Base-by-base conservation (phyloP, 2,888 invertebrate genomes). In the Sminthurinus aureus region DNA sequence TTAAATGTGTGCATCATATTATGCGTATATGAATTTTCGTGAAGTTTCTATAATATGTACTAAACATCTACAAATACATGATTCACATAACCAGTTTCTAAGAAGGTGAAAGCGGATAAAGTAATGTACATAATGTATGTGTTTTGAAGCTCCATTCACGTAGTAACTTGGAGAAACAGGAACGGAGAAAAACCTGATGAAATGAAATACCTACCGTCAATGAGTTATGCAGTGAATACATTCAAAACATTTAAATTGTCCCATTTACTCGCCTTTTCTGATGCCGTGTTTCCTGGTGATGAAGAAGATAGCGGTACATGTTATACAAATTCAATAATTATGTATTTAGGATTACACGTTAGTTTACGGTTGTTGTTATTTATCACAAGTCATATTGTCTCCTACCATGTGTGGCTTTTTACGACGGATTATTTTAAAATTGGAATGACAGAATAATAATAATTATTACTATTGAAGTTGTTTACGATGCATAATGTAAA, bases 181-280 rank as follows among this genome's bases (percentile, higher is more conserved):
- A 89, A 89, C 81, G 90, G 90, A 0, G 86, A 87, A 66, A 82
- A 81, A 9, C 88, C 90, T 6, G 89, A 90, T 76, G 86, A 89
- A 74, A 89, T 89, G 51, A 85, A 88, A 0, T 90, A 90, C 83
- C 90, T 90, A 82, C 90, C 91, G 8, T 90, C 92, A 0, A 90
- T 91, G 38, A 91, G 91, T 79, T 91, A 91, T 86, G 92, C 92
- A 12, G 89, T 91, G 38, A 92, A 92, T 88, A 90, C 92, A 15
- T 90, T 91, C 86, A 90, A 91, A n/a, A 92, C 92, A 8, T 91
- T 93, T 85, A 89, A 90, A 89, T 91, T 90, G 86, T 83, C 88
- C 79, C 91, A 91, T 3, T 88, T 92, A 50, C 85, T 92, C 18
- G 90, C 20, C 71, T 84, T 81, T 76, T 71, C 84, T 0, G 69